Conservation (phyloP, 1,140 invertebrate genomes). For the Proales similis region DNA sequence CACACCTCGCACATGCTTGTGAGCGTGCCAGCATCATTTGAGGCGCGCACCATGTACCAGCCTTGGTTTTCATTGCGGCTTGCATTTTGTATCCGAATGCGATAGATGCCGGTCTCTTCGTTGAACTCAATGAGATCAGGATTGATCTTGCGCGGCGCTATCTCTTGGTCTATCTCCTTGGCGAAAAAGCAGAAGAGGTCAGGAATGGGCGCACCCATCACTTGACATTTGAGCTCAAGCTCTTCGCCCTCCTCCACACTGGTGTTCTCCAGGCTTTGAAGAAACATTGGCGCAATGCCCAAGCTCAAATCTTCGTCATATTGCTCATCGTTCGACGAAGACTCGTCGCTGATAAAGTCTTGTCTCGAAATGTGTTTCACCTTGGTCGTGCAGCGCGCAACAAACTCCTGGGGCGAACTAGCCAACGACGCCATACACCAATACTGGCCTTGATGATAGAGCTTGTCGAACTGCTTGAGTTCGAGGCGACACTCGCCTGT, state of each 20-base stretch:
- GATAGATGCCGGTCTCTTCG: slow-evolving; percentile 18
- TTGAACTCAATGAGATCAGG: slow-evolving; percentile 7
- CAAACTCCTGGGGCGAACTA: not conserved
- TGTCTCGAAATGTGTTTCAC: slow-evolving; percentile 16
- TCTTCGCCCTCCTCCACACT: slow-evolving; percentile 27
- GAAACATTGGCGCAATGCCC: slow-evolving; percentile 30
- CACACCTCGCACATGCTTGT: slow-evolving; percentile 20
- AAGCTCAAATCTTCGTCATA: not conserved
- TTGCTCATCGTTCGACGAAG: not conserved
- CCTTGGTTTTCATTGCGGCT: slow-evolving; percentile 10
- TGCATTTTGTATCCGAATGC: slow-evolving; percentile 2
- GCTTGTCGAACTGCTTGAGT: slow-evolving; percentile 2
- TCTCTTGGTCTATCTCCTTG: slow-evolving; percentile 31
- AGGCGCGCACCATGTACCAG: slow-evolving; percentile 16
- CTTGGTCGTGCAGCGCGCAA: not conserved
- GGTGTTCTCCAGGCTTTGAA: slow-evolving; percentile 17
- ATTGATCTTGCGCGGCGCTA: not conserved
- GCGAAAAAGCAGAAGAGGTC: slow-evolving; percentile 20
- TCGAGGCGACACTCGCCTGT: slow-evolving; percentile 12
- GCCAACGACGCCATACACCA: slow-evolving; percentile 22
- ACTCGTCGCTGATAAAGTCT: slow-evolving; percentile 4
- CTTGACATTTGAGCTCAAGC: slow-evolving; percentile 33
- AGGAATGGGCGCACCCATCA: slow-evolving; percentile 34
- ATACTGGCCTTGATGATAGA: slow-evolving; percentile 8
- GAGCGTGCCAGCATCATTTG: slow-evolving; percentile 15